These are phyloP conservation scores for Antheraea mylitta DNA, from an alignment of 1,140 invertebrate genomes.

Conservation along the genomic window DNA sequence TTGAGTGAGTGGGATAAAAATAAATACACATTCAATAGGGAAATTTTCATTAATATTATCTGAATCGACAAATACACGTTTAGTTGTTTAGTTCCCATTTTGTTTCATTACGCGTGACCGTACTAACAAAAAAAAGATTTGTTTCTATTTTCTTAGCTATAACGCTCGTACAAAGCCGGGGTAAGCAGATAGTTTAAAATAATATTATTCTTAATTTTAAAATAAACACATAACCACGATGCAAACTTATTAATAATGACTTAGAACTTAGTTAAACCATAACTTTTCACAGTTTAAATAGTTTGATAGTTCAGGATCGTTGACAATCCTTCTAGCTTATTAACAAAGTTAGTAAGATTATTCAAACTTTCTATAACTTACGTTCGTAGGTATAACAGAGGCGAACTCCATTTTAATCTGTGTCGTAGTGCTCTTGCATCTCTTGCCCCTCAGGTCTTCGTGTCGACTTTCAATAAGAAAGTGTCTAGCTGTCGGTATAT, in stretches of 20 bases:
- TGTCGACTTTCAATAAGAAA: constrained; percentile 61
- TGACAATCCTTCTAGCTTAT: not conserved
- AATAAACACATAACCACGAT: not conserved
- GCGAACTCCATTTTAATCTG: constrained; percentile 60
- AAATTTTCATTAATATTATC: too few relatives aligned
- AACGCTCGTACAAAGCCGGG: too few relatives aligned
- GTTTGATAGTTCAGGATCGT: not conserved
- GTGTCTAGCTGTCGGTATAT: constrained; percentile 31
- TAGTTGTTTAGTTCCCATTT: too few relatives aligned
- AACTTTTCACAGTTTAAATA: not conserved
- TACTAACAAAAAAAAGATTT: too few relatives aligned
- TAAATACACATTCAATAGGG: too few relatives aligned
- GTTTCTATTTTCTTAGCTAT: too few relatives aligned
- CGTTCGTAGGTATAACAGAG: constrained; percentile 60
- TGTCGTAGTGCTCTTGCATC: constrained; percentile 19
- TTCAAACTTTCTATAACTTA: constrained; percentile 28
- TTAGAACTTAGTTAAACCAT: not conserved
- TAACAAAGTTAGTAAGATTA: not conserved
- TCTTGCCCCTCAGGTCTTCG: constrained; percentile 60
- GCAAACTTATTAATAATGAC: not conserved
- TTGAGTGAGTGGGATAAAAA: too few relatives aligned
- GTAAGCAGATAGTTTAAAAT: too few relatives aligned
- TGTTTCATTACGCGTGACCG: too few relatives aligned
- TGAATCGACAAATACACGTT: too few relatives aligned
- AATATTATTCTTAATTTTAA: not conserved